Evolutionary conservation across 2,888 invertebrate genomes (phyloP).

Genomic region (Metopia argyrocephala): DNA sequence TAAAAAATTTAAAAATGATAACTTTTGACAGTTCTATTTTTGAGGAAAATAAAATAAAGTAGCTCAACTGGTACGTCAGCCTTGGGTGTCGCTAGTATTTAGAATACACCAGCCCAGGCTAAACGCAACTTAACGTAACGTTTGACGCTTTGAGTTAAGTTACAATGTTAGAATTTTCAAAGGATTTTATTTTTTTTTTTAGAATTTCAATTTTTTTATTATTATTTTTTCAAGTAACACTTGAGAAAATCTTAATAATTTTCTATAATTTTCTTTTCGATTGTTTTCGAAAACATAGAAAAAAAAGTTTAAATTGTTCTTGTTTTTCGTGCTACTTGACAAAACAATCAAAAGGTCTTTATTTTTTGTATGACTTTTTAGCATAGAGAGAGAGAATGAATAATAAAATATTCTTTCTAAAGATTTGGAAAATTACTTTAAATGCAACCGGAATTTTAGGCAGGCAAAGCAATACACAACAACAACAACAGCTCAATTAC

Average conservation of each 20-base stretch:
- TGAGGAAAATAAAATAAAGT: no score
- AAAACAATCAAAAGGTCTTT: constrained; percentile 63
- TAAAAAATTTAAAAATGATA: no score
- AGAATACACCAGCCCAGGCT: no score
- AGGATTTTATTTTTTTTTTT: background rate
- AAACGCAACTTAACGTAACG: no score
- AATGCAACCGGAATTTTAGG: constrained; percentile 64
- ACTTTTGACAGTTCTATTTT: no score
- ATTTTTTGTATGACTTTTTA: constrained; percentile 54
- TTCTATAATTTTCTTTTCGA: constrained; percentile 65
- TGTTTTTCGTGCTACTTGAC: constrained; percentile 57
- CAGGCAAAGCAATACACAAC: constrained; percentile 50
- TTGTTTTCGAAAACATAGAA: constrained; percentile 56
- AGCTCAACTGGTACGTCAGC: no score
- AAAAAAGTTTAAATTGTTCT: constrained; percentile 54
- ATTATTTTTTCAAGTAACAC: background rate
- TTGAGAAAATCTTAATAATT: constrained; percentile 54
- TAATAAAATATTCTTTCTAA: no score
- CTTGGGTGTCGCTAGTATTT: no score
- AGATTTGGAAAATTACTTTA: constrained; percentile 64
- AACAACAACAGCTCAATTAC: constrained; percentile 31
- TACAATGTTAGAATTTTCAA: no score
- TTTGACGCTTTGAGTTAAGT: no score
- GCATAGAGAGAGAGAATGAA: no score
- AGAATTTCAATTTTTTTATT: background rate